Evolutionary conservation across 2,888 invertebrate species (phyloP), one percentile per base, ranked within the genome.

Genomic region (Euspilapteryx auroguttella): DNA sequence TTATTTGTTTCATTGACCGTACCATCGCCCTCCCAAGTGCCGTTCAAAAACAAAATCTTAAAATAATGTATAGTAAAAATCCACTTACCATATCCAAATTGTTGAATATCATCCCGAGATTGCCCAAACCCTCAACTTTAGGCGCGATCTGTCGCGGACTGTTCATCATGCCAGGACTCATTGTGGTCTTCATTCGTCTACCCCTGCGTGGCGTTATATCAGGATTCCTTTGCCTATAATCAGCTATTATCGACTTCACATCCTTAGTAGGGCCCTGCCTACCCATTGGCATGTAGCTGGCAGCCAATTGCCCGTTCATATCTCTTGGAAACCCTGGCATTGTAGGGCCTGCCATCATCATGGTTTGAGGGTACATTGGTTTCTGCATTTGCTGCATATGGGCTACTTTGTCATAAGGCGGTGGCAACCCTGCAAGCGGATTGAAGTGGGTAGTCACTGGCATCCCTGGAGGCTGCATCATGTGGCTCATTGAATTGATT

Each of bases 181-280:
- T 35, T 34, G 76, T 58, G 1, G 78, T 73, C 44, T 82, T 81
- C 56, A 83, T 80, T 26, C 85, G 57, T 14, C 83, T 68, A 3
- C 84, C 83, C 39, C 86, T 78, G 38, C 86, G 61, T 0, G 87
- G 87, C 1, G 86, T 82, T 3, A 82, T 68, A 38, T 89, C 87
- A 0, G 88, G 87, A 57, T 89, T 87, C 37, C 85, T 75, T 37
- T 86, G 85, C 37, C 88, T 79, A 47, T 87, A 87, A 49, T 89
- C 89, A 1, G 88, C 89, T 45, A 89, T 88, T 31, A 90, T 87
- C 3, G 88, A 86, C 49, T 87, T 84, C 0, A 90, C 89, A 51
- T 91, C 89, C 33, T 89, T 81, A n/a, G 86, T 85, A 1, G 87
- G 83, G 0, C 88, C 85, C 47, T 88, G 88, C 1, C 86, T 73